Evolutionary conservation across 2,888 invertebrate species (phyloP).

Genomic region (Lithodes maja): DNA sequence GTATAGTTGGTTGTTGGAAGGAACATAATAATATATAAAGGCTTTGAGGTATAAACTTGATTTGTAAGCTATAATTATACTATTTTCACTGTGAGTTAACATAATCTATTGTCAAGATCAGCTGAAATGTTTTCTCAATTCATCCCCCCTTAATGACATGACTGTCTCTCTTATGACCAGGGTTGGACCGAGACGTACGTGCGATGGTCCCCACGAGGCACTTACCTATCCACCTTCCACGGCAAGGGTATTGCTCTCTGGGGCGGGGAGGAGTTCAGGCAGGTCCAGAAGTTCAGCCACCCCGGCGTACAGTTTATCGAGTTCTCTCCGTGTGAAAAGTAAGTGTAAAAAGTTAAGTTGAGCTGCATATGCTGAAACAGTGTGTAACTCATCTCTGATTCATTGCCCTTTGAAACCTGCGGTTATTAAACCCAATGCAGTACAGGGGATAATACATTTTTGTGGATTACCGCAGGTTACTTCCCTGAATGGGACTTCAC

Average conservation of each 20-base stretch:
- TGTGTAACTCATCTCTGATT: no score
- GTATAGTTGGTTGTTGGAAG: no score
- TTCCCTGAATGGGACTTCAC: no score
- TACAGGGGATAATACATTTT: no score
- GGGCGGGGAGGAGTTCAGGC: slow-evolving; percentile 95
- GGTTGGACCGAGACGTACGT: slow-evolving; percentile 97
- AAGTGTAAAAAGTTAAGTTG: slow-evolving; percentile 71
- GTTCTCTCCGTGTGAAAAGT: slow-evolving; percentile 97
- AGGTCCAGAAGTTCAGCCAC: slow-evolving; percentile 94
- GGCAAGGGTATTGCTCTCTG: slow-evolving; percentile 96
- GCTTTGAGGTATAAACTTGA: no score
- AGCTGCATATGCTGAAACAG: neutral
- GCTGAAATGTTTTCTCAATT: neutral
- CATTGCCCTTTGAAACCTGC: no score
- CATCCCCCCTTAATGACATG: neutral
- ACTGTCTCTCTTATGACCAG: slow-evolving; percentile 75
- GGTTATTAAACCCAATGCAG: no score
- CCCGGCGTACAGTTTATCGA: slow-evolving; percentile 95
- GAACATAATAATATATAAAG: no score
- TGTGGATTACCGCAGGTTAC: no score
- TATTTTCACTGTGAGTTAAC: neutral
- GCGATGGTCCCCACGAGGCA: slow-evolving; percentile 98
- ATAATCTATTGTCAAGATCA: neutral
- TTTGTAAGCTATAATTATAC: no score
- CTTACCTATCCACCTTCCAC: slow-evolving; percentile 97